Percentiles rank a stretch among this genome's conserved stretches.
phyloP scores from a whole-genome alignment of 2,113 vertebrate species.

The Tupaia chinensis region DNA sequence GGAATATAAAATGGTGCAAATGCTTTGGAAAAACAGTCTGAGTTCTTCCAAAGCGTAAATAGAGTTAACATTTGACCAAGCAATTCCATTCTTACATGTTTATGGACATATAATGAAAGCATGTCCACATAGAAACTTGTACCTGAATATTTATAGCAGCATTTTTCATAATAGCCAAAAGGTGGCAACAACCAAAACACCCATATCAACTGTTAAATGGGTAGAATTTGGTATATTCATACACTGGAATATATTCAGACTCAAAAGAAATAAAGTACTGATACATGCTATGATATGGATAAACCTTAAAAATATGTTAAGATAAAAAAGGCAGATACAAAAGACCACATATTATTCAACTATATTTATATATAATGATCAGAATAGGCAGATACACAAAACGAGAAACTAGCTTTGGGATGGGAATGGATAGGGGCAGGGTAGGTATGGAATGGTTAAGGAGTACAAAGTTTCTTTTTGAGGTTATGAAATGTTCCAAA shows the following conservation, averaged over 20 bases:
- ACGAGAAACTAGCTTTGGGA: background rate
- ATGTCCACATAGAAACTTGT: background rate
- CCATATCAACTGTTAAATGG: background rate
- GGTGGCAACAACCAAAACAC: background rate
- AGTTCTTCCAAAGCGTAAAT: background rate
- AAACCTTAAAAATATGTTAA: background rate
- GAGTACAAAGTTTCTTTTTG: background rate
- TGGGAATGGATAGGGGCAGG: background rate
- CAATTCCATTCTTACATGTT: background rate
- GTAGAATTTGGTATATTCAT: background rate
- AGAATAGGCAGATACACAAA: background rate
- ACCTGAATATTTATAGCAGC: background rate
- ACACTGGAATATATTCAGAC: background rate
- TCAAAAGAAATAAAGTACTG: constrained; percentile 19
- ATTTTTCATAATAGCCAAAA: background rate
- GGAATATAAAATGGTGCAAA: background rate
- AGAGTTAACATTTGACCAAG: background rate
- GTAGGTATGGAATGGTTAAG: background rate
- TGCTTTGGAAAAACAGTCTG: background rate
- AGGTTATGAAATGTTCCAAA: constrained; percentile 4
- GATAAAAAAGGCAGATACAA: background rate
- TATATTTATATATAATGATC: background rate
- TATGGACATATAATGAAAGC: constrained; percentile 9
- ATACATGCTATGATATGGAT: background rate
- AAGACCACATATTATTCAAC: background rate